A percentile compares a stretch with the other conserved stretches of the same genome.
Conservation (phyloP, 2,888 invertebrate genomes). For the Oscheius myriophilus region DNA sequence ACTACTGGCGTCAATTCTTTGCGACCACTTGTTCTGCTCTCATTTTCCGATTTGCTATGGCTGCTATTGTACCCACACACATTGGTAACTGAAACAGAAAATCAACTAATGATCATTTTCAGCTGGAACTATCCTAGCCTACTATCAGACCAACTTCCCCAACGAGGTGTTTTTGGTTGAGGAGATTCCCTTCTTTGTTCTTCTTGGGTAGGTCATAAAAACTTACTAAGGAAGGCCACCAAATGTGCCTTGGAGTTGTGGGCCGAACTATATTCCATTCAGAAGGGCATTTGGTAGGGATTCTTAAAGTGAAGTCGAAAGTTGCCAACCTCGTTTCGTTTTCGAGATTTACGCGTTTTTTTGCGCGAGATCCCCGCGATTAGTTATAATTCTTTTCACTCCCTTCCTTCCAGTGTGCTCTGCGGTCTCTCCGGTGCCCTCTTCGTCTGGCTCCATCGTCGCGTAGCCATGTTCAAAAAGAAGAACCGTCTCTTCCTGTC, state of each 20-base stretch:
- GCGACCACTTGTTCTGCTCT: slow-evolving; percentile 61
- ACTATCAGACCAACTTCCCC: slow-evolving; percentile 78
- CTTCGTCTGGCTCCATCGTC: slow-evolving; percentile 54
- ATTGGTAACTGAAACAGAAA: slow-evolving; percentile 41
- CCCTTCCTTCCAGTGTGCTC: slow-evolving; percentile 42
- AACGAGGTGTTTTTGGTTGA: slow-evolving; percentile 92
- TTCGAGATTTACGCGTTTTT: too few species aligned
- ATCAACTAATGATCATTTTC: slow-evolving; percentile 29
- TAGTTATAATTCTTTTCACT: too few species aligned
- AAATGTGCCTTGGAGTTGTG: too few species aligned
- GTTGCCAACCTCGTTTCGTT: too few species aligned
- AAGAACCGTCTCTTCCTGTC: slow-evolving; percentile 48
- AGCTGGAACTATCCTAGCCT: slow-evolving; percentile 76
- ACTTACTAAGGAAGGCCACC: too few species aligned
- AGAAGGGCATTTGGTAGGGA: too few species aligned
- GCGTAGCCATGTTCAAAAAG: slow-evolving; percentile 49
- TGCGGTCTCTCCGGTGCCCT: slow-evolving; percentile 57
- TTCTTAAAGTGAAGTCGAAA: too few species aligned
- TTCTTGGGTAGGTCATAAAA: slow-evolving; percentile 85
- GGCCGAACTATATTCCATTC: too few species aligned
- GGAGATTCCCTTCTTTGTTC: slow-evolving; percentile 89
- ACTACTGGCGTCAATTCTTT: slow-evolving; percentile 84
- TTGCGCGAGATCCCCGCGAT: too few species aligned
- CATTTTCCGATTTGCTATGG: slow-evolving; percentile 91
- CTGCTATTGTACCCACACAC: slow-evolving; percentile 80